Conservation (phyloP, 1,140 invertebrate genomes). For the Nymphalis io region DNA sequence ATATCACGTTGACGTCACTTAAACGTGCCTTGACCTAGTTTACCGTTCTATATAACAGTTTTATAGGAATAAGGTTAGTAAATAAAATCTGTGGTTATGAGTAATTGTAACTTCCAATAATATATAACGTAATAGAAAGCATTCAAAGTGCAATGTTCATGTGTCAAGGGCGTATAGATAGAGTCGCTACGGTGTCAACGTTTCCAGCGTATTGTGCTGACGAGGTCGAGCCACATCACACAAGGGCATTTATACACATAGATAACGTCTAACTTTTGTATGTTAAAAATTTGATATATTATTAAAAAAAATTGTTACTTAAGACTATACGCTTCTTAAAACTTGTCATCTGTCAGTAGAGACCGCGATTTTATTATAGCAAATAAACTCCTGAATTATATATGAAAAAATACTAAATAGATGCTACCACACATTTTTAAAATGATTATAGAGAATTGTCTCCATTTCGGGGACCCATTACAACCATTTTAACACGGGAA, state of each 20-base stretch:
- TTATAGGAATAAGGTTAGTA: conserved; percentile 55
- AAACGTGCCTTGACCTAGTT: conserved; percentile 64
- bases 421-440: too few species aligned
- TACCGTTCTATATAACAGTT: conserved; percentile 40
- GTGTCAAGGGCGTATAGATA: conserved; percentile 37
- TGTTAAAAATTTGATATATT: too few species aligned
- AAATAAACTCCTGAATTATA: too few species aligned
- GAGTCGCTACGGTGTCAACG: conserved; percentile 37
- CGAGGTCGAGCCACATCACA: conserved; percentile 19
- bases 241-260: conserved; percentile 24
- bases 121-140: conserved; percentile 23
- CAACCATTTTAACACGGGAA: too few species aligned
- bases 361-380: too few species aligned
- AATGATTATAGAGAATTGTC: too few species aligned
- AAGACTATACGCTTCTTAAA: too few species aligned
- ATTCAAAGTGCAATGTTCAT: conserved; percentile 35
- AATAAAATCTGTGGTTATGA: conserved; percentile 39
- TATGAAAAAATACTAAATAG: too few species aligned
- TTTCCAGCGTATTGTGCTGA: conserved; percentile 29
- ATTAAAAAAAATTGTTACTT: too few species aligned
- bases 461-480: too few species aligned
- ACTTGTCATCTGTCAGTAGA: too few species aligned
- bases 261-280: background rate
- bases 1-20: conserved; percentile 57
- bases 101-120: conserved; percentile 33